Percentiles rank a stretch among this genome's conserved stretches.
Conservation (phyloP, 1,140 invertebrate species). For the Araneus ventricosus region DNA sequence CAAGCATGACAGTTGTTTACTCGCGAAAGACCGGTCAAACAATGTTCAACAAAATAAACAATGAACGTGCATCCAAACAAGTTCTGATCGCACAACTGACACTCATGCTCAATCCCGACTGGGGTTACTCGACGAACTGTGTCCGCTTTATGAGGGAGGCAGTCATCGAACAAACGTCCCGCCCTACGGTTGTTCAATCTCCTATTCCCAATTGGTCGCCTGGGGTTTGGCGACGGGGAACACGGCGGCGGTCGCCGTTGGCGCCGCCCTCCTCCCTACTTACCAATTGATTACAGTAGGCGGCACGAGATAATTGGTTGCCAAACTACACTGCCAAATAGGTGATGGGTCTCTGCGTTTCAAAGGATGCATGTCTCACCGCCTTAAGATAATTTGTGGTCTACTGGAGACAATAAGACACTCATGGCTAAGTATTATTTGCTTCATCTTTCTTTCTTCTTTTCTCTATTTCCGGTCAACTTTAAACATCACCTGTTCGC, state of each 20-base stretch:
- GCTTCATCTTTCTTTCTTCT: neutral
- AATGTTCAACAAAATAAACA: constrained; percentile 41
- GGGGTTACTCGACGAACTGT: constrained; percentile 56
- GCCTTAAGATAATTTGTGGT: constrained; percentile 53
- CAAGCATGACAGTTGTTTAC: neutral
- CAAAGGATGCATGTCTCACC: constrained; percentile 41
- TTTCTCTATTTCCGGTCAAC: constrained; percentile 33
- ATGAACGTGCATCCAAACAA: neutral
- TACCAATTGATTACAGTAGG: constrained; percentile 72
- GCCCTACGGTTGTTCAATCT: constrained; percentile 49
- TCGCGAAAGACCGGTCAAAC: neutral
- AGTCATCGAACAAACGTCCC: constrained; percentile 49
- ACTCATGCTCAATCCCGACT: constrained; percentile 10
- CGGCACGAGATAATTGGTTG: constrained; percentile 70
- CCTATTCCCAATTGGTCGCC: constrained; percentile 64
- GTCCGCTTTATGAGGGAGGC: constrained; percentile 51
- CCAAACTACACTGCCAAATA: constrained; percentile 65
- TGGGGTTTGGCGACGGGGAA: constrained; percentile 70
- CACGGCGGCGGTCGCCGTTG: constrained; percentile 65
- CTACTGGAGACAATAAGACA: constrained; percentile 36
- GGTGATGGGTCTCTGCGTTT: constrained; percentile 57
- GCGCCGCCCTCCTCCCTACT: constrained; percentile 67
- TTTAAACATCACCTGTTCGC: constrained; percentile 31
- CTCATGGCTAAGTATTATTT: constrained; percentile 17
- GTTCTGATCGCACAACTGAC: neutral